Percentiles rank a stretch among this genome's conserved stretches.
Conservation (phyloP, 2,797 vertebrate genomes). For the Clamator glandarius region DNA sequence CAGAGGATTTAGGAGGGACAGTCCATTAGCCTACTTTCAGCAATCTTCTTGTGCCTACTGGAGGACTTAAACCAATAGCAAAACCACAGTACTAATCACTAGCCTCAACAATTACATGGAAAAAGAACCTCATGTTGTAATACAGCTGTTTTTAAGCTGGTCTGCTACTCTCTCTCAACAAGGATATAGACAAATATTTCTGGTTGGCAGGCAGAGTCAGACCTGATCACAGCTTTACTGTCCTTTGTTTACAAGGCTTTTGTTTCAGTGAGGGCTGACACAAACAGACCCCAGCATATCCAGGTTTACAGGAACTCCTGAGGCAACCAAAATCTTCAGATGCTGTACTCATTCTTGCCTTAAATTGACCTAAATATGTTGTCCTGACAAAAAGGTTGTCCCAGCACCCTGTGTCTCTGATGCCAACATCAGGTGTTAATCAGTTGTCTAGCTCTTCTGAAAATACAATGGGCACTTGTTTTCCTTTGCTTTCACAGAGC, state of each 20-base stretch:
- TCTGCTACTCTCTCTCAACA: neutral
- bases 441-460: neutral
- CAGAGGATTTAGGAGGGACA: neutral
- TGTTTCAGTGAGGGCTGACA: neutral
- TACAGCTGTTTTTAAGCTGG: neutral
- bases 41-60: neutral
- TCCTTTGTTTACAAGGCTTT: neutral
- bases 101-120: neutral
- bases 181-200: neutral
- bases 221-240: neutral
- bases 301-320: neutral
- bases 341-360: neutral
- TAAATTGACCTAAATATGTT: neutral
- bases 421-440: neutral
- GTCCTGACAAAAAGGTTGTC: neutral
- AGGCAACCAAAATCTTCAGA: neutral
- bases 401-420: neutral
- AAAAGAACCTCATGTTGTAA: neutral
- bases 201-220: neutral
- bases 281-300: neutral
- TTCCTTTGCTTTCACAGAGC: neutral
- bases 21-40: slow-evolving; percentile 21
- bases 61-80: neutral
- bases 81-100: neutral
- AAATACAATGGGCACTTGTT: neutral